Percentiles rank a stretch among this genome's conserved stretches.
Evolutionary conservation across 2,888 invertebrate species (phyloP).

Genomic region (Lithophane ornitopus): DNA sequence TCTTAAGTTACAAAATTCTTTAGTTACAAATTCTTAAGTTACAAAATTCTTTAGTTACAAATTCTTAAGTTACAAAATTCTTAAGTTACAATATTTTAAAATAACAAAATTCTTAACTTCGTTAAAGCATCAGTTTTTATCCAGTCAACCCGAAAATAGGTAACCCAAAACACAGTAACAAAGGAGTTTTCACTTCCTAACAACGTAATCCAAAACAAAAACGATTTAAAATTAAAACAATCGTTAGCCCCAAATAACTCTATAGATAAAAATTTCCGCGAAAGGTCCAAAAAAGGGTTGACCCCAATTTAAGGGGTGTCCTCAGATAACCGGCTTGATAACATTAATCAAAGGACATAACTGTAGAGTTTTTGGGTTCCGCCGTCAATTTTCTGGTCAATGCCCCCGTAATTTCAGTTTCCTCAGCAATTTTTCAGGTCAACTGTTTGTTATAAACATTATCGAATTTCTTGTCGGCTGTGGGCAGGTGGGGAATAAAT

Average conservation of each 20-base stretch:
- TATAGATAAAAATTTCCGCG: slow-evolving; percentile 73
- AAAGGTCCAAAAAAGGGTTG: slow-evolving; percentile 73
- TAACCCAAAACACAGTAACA: slow-evolving; percentile 4
- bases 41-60: no score
- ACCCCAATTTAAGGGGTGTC: slow-evolving; percentile 82
- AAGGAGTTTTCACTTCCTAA: slow-evolving; percentile 24
- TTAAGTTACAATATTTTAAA: not conserved
- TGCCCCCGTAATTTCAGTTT: slow-evolving; percentile 86
- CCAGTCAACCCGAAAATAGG: slow-evolving; percentile 9
- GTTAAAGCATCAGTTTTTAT: not conserved
- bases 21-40: no score
- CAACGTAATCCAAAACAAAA: slow-evolving; percentile 57
- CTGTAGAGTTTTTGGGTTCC: slow-evolving; percentile 74
- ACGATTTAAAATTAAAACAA: slow-evolving; percentile 64
- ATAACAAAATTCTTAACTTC: not conserved
- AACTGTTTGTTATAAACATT: slow-evolving; percentile 81
- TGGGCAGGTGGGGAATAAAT: slow-evolving; percentile 54
- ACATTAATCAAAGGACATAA: slow-evolving; percentile 88
- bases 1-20: no score
- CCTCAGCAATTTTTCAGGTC: slow-evolving; percentile 85
- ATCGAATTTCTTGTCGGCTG: slow-evolving; percentile 58
- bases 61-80: no score
- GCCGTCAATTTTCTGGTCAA: slow-evolving; percentile 88
- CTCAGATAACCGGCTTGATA: slow-evolving; percentile 86
- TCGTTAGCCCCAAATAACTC: slow-evolving; percentile 63